Percentiles rank a stretch among this genome's conserved stretches.
These are phyloP conservation scores for Miichthys miiuy DNA, from an alignment of 2,797 vertebrate genomes.

Conservation along the genomic window DNA sequence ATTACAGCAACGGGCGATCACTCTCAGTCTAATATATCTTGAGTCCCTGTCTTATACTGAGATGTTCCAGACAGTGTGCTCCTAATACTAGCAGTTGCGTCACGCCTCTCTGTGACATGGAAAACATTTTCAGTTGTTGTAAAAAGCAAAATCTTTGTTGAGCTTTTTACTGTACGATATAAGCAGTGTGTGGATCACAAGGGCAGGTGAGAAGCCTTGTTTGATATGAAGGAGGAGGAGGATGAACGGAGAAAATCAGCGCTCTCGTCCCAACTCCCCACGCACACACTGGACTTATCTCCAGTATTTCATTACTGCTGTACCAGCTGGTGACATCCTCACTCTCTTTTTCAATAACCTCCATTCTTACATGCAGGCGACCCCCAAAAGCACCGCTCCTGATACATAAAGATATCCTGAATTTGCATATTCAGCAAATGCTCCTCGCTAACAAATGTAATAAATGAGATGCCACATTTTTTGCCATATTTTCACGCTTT, in stretches of 20 bases:
- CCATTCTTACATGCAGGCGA: constrained; percentile 28
- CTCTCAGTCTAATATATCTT: neutral
- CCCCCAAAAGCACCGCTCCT: constrained; percentile 50
- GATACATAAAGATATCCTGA: constrained; percentile 42
- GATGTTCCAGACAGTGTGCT: neutral
- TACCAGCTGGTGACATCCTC: constrained; percentile 34
- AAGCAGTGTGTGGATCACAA: neutral
- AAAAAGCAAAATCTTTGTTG: neutral
- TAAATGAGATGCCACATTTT: constrained; percentile 65
- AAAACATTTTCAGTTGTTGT: neutral
- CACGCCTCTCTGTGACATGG: neutral
- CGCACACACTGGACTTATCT: neutral
- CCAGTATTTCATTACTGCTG: constrained; percentile 35
- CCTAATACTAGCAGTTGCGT: neutral
- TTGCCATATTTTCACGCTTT: constrained; percentile 39
- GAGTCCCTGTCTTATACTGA: neutral
- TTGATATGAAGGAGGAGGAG: constrained; percentile 5
- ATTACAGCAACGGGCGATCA: neutral
- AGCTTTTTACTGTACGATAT: neutral
- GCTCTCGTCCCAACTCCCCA: neutral
- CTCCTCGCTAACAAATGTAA: constrained; percentile 59
- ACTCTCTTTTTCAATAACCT: constrained; percentile 33
- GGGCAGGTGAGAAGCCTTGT: neutral
- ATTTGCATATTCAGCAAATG: constrained; percentile 65
- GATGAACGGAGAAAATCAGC: neutral